Base-by-base conservation (phyloP, 2,113 vertebrate genomes). In the Ciconia boyciana region DNA sequence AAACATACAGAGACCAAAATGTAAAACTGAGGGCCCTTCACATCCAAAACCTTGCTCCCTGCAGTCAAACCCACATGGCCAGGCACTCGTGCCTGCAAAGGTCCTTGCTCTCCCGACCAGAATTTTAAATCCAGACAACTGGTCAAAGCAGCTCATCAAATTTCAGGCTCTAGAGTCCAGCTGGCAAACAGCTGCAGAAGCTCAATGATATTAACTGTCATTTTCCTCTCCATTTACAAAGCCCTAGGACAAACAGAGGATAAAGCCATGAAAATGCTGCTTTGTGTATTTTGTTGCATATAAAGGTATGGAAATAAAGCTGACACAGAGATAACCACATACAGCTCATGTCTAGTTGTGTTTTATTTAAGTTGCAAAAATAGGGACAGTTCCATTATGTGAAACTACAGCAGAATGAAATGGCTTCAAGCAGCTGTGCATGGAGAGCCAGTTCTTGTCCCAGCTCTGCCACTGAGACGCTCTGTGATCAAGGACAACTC, bases 201-300 rank as follows among this genome's bases (percentile, higher is more conserved):
- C 68, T 66, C 89, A 74, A 41, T 46, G 57, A 80, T 48, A 90
- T 79, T 92, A 80, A 57, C 79, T 88, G 71, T 75, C 46, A 90
- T 90, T 77, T 90, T 66, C 54, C 39, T 87, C 29, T 87, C 60
- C 62, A 55, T 94, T 94, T 74, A 81, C 60, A 94, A 90, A 88
- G 55, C 31, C 80, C 72, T 49, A 57, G 64, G 51, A 90, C 76
- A 93, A 95, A 90, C 6, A 91, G 26, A 69, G 65, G 44, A 75
- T 70, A 89, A 93, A 96, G 46, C 54, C 83, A 81, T 29, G 24
- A 75, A 86, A 90, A 69, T 16, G 80, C 31, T 79, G 66, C 71
- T 88, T 80, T 76, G 36, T 92, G 44, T 65, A 49, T 69, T 90
- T 57, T 76, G 0, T 80, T 61, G 48, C 91, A 54, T 16, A 46